Evolutionary conservation across 2,888 invertebrate species (phyloP).

Genomic region (Lissocephala sabroskyi): DNA sequence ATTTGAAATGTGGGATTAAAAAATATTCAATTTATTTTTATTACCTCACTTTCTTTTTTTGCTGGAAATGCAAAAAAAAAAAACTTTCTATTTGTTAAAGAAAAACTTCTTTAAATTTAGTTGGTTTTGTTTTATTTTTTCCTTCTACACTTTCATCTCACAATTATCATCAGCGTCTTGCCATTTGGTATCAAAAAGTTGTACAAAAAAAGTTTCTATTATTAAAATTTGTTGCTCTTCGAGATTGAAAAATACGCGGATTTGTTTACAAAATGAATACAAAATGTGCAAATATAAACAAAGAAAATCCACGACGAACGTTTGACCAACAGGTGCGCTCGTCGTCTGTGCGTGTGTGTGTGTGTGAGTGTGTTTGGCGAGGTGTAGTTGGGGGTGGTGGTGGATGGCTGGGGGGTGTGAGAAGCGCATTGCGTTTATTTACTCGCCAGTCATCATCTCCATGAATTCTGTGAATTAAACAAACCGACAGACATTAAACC

Average conservation of each 20-base stretch:
- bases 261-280: conserved; percentile 53
- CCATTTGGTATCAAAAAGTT: conserved; percentile 57
- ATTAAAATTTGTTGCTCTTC: conserved; percentile 25
- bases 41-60: too few relatives aligned
- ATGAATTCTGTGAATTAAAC: conserved; percentile 86
- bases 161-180: conserved; percentile 13
- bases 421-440: conserved; percentile 70
- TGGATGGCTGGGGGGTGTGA: conserved; percentile 26
- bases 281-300: conserved; percentile 55
- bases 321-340: conserved; percentile 43
- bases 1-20: too few relatives aligned
- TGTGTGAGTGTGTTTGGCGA: conserved; percentile 10
- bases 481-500: conserved; percentile 41
- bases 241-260: conserved; percentile 46
- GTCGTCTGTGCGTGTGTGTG: conserved; percentile 6
- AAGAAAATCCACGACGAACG: too few relatives aligned
- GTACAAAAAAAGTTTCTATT: conserved; percentile 48
- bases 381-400: conserved; percentile 8
- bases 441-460: conserved; percentile 97
- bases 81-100: too few relatives aligned
- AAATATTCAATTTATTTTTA: conserved; percentile 16
- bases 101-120: too few relatives aligned
- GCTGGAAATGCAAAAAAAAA: too few relatives aligned
- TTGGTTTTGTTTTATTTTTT: conserved; percentile 35
- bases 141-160: conserved; percentile 43